Base-by-base conservation (phyloP, 1,140 invertebrate genomes). In the Dryas iulia region DNA sequence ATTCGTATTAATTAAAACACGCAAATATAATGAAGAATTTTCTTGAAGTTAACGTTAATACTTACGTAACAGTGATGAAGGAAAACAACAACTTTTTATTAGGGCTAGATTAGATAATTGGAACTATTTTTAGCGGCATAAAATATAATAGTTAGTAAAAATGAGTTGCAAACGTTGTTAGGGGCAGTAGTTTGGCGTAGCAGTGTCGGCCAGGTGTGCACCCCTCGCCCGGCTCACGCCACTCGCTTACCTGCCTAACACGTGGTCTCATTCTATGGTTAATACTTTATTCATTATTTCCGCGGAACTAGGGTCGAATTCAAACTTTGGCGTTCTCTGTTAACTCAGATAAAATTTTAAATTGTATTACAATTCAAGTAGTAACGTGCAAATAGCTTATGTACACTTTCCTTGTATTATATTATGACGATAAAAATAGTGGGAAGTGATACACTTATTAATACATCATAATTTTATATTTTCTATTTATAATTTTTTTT, bases 201-300 rank as follows among this genome's bases (percentile, higher is more conserved):
- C n/a, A n/a, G n/a, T n/a, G 39, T 21, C 4, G 2, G 39, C 39
- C 39, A 47, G 39, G 39, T 47, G 39, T n/a, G 39, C 18, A 18
- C 12, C 0, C 26, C 26, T 25, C 68, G 35, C 61, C 59, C 54
- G 26, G 59, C 68, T 66, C 68, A 71, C 66, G 68, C 74, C 71
- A 73, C 68, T 68, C 64, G 57, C 65, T 56, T 62, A 65, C 64
- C 31, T 64, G 61, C 18, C 39, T 56, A 23, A 14, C 53, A 56
- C n/a, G 25, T 33, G 61, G 8, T 14, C 10, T 10, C 23, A 47
- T 47, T 33, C 31, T 18, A 39, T 47, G 14, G 7, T 7, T 47
- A 21, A 47, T 21, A 47, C 18, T 47, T 47, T 56, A 56, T 56
- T 56, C 24, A 56, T 56, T 8, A 56, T 26, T 56, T 56, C 23